Conservation (phyloP, 2,797 vertebrate genomes). For the Leuciscus waleckii region DNA sequence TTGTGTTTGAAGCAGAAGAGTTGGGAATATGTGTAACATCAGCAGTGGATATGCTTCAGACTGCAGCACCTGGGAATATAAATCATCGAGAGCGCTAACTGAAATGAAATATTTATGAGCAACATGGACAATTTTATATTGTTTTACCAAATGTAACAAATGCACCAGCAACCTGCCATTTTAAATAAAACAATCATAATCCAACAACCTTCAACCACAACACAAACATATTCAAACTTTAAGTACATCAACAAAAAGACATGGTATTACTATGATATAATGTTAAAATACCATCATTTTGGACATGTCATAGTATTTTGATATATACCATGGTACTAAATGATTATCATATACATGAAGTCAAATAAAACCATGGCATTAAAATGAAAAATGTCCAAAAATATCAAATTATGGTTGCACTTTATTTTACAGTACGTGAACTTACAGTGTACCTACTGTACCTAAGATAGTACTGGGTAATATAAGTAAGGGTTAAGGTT, state of each 20-base stretch:
- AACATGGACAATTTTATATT: neutral
- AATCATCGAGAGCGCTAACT: neutral
- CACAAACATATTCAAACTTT: neutral
- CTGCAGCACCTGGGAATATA: conserved; percentile 22
- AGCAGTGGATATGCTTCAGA: neutral
- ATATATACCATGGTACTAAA: neutral
- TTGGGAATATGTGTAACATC: neutral
- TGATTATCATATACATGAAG: neutral
- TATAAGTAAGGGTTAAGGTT: too few relatives aligned
- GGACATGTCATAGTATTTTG: neutral
- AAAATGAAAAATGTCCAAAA: conserved; percentile 5
- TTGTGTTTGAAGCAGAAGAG: neutral
- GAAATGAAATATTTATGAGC: neutral
- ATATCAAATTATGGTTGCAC: neutral
- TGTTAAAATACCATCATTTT: neutral
- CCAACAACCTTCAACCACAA: conserved; percentile 26
- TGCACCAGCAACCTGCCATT: conserved; percentile 17
- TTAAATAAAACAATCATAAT: conserved; percentile 37
- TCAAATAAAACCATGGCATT: neutral
- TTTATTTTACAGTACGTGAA: too few relatives aligned
- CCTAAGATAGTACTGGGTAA: too few relatives aligned
- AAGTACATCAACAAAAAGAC: neutral
- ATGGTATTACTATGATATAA: neutral
- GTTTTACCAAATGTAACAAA: conserved; percentile 1
- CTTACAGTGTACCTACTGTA: too few relatives aligned